Base-by-base conservation (phyloP, 2,888 invertebrate species). In the Drosophila yooni region DNA sequence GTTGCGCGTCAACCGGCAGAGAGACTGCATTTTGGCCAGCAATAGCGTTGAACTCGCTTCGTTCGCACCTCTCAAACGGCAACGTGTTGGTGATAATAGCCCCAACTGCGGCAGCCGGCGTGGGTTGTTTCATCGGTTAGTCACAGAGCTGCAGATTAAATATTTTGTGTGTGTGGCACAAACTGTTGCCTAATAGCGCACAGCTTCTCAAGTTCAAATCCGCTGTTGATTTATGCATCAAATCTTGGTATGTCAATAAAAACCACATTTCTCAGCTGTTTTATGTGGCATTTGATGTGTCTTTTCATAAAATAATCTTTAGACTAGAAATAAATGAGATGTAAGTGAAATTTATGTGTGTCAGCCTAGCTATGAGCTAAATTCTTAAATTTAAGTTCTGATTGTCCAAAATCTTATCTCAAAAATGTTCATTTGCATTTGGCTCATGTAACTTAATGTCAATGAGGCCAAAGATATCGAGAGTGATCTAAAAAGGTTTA, bases 111-210 rank as follows among this genome's bases (percentile, higher is more conserved):
- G 50, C 56, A 46, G 54, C 59, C 54, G 63, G 83, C 85, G 85
- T 85, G 85, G 85, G 88, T 81, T 77, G 85, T 58, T 82, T 58
- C 81, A 82, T 70, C 33, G 56, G 58, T 87, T 87, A 65, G 67
- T 73, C 75, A 36, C 29, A 60, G 25, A 65, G 29, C 27, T 38
- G 43, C 15, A 18, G n/a, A 56, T 56, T 50, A 18, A 50, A 13
- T 27, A 38, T 7, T 7, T n/a, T 31, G 21, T 34, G 46, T 72
- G 61, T 68, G 57, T 72, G 74, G 62, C 57, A 57, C 34, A 59
- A 48, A 48, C 27, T 53, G 48, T 36, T 63, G 59, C 73, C 31
- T 43, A 38, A 76, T 61, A n/a, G 38, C 38, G 27, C 56, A 66
- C 29, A 59, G 38, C 50, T 8, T 43, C 33, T 64, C 63, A 70